A percentile compares a stretch with the other conserved stretches of the same genome.
phyloP scores from a whole-genome alignment of 2,113 vertebrate genomes.

The Enhydra lutris region DNA sequence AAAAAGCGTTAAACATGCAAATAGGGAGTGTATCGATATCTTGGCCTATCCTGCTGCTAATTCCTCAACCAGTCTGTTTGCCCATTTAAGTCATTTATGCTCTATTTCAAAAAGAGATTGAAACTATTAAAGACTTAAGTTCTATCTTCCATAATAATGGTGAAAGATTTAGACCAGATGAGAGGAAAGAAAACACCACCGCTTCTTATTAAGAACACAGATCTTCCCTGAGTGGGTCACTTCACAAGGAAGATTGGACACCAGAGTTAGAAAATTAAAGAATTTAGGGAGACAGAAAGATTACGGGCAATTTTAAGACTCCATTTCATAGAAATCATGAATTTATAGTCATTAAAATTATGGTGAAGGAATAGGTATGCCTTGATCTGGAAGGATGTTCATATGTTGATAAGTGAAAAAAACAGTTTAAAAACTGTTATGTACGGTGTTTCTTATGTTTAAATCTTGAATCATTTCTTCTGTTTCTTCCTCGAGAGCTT shows the following conservation, averaged over 20 bases:
- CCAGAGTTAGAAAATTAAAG: neutral
- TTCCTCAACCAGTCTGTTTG: neutral
- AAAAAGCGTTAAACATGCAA: neutral
- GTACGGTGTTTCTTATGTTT: neutral
- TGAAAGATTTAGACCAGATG: conserved; percentile 16
- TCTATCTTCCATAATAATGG: neutral
- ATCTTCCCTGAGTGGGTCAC: neutral
- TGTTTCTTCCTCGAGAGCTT: neutral
- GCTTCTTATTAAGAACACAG: neutral
- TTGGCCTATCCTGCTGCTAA: neutral
- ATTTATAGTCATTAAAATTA: neutral
- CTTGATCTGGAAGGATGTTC: neutral
- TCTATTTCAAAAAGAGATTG: conserved; percentile 33
- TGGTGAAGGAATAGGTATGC: neutral
- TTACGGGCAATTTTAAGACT: neutral
- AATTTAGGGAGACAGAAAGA: neutral
- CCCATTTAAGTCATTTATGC: neutral
- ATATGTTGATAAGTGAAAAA: neutral
- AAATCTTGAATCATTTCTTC: neutral
- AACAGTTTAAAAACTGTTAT: neutral
- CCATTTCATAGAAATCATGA: neutral
- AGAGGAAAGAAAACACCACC: neutral
- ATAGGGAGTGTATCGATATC: neutral
- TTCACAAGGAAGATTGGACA: neutral
- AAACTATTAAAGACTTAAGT: conserved; percentile 9